A percentile compares a stretch with the other conserved stretches of the same genome.
These are phyloP conservation scores for Marcusenius ussheri DNA, from an alignment of 2,113 vertebrate species.

Conservation along the genomic window DNA sequence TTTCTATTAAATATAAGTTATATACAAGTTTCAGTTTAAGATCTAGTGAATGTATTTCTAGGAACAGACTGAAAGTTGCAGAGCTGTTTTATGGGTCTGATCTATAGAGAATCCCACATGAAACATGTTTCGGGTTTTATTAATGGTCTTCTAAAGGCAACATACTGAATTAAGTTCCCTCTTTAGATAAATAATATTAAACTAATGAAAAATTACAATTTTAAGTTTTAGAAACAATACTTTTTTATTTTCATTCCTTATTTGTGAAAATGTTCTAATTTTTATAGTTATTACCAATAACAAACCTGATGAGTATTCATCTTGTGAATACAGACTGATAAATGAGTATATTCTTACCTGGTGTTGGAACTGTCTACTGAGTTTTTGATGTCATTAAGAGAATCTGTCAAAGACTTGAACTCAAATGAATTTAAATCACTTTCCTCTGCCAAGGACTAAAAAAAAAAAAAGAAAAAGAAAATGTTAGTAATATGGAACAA, in stretches of 20 bases:
- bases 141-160: neutral
- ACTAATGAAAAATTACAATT: neutral
- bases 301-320: neutral
- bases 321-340: neutral
- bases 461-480: neutral
- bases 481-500: neutral
- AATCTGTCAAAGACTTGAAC: slow-evolving; percentile 96
- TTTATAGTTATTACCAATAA: neutral
- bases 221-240: neutral
- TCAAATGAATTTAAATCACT: slow-evolving; percentile 97
- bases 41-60: neutral
- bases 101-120: neutral
- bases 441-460: slow-evolving; percentile 92
- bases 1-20: neutral
- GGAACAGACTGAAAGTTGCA: neutral
- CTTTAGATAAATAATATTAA: neutral
- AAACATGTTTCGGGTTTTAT: neutral
- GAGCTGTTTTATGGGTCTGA: neutral
- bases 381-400: slow-evolving; percentile 93
- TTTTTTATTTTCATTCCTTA: neutral
- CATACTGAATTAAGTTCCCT: neutral
- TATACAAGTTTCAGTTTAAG: neutral
- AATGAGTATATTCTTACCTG: slow-evolving; percentile 64
- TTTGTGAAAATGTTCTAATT: neutral
- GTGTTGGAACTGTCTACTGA: slow-evolving; percentile 93